Conservation (phyloP, 2,113 vertebrate genomes). For the Hyperoodon ampullatus region DNA sequence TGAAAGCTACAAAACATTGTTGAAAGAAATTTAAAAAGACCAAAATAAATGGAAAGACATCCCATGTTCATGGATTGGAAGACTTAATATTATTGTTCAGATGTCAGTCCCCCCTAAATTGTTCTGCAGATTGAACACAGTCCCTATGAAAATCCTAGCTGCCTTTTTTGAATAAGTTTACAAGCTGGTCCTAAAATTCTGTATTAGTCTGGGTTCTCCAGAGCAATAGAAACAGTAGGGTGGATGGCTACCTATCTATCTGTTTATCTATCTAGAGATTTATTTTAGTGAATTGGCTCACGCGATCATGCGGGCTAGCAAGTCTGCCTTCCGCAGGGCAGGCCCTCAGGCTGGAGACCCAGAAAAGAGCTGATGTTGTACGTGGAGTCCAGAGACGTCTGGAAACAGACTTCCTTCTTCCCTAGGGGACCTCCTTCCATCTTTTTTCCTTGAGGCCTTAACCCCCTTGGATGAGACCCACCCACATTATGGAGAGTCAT, state of each 20-base stretch:
- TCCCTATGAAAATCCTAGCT: not conserved
- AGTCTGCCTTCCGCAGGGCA: not conserved
- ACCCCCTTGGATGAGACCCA: not conserved
- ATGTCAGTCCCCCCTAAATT: not conserved
- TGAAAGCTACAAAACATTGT: too few relatives aligned
- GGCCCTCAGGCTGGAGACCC: not conserved
- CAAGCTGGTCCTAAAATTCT: not conserved
- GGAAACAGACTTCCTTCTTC: not conserved
- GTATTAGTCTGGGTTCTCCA: not conserved
- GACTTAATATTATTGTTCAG: not conserved
- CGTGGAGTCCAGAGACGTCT: not conserved
- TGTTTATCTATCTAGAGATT: not conserved
- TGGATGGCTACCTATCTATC: accelerated
- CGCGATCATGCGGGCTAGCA: accelerated
- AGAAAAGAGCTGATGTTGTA: not conserved
- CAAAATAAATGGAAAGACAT: not conserved
- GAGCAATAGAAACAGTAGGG: not conserved
- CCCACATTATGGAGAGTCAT: not conserved
- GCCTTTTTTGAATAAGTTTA: not conserved
- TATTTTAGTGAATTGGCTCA: not conserved
- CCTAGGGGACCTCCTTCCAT: not conserved
- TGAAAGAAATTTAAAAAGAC: not conserved
- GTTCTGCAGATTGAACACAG: not conserved
- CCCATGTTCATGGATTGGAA: not conserved
- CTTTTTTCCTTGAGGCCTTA: not conserved